Evolutionary conservation across 2,888 invertebrate species (phyloP), one percentile per base, ranked within the genome.

Genomic region (Rhogogaster chlorosoma): DNA sequence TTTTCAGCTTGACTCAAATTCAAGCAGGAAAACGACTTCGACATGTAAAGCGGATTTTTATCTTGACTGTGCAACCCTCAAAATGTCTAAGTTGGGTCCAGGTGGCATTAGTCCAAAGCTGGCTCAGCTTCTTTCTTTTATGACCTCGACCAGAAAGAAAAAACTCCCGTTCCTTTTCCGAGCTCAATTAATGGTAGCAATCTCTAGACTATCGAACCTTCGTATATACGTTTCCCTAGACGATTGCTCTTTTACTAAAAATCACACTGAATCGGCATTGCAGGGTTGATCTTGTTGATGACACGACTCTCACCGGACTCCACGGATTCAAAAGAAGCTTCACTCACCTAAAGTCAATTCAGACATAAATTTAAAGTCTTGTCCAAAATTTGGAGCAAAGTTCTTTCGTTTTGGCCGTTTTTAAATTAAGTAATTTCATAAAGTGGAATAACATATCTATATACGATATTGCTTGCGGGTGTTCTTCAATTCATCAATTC

Each of bases 171-270:
- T 61, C 61, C 61, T 61, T 80, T 53, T 61, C 80, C 22, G 61
- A 61, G 80, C 38, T 80, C 80, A 80, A 80, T 80, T 80, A 80
- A 80, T 80, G 57, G 80, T 29, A 61, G 80, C 80, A 80, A 80
- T 80, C 57, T 80, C 38, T 22, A 22, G 38, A 61, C 49, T 61
- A 80, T 80, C 80, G 57, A 80, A 80, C 61, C 61, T 80, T 38
- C 80, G 61, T 36, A 49, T 61, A 57, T 61, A 57, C 61, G 80
- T 57, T 80, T 80, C 57, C 57, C 57, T 38, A 15, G 80, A 61
- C 57, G 80, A 80, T 80, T 38, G 36, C 57, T 36, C 61, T 32
- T 26, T 61, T 38, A 53, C 61, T 38, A 36, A 80, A 80, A 61
- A 80, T 61, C 57, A 38, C 36, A 57, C 57, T n/a, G 61, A 61